A percentile compares a stretch with the other conserved stretches of the same genome.
Evolutionary conservation across 1,140 invertebrate species (phyloP).

Genomic region (Drosophila mayri): DNA sequence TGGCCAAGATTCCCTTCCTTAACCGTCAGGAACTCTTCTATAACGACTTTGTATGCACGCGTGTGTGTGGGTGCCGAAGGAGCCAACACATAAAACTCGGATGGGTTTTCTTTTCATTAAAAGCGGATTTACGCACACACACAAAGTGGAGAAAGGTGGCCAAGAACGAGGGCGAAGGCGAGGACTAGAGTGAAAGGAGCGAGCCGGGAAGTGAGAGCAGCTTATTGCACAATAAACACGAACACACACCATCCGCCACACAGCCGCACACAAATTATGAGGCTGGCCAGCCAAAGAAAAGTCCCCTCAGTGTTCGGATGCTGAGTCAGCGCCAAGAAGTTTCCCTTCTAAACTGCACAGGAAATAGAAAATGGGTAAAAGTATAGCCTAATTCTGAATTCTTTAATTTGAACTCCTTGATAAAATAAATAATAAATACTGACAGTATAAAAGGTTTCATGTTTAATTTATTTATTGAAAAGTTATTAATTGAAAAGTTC

Average conservation of each 20-base stretch:
- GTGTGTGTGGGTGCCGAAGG: constrained; percentile 23
- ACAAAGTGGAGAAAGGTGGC: constrained; percentile 47
- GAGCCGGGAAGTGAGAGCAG: constrained; percentile 50
- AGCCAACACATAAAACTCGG: constrained; percentile 59
- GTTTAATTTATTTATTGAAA: too few species aligned
- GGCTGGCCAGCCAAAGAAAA: constrained; percentile 47
- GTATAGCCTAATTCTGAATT: neutral
- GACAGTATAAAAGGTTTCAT: too few species aligned
- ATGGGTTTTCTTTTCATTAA: constrained; percentile 84
- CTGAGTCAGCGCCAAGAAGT: constrained; percentile 47
- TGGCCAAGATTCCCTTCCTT: constrained; percentile 47
- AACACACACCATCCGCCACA: constrained; percentile 43
- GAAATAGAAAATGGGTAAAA: neutral
- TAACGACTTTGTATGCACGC: constrained; percentile 45
- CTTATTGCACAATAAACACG: constrained; percentile 82
- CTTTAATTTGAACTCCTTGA: neutral
- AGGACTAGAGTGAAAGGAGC: constrained; percentile 1
- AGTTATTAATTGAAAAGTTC: too few species aligned
- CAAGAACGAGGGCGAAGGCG: constrained; percentile 2
- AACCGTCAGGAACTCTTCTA: constrained; percentile 40
- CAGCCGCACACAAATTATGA: constrained; percentile 56
- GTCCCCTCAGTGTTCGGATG: constrained; percentile 28
- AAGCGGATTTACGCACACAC: constrained; percentile 80
- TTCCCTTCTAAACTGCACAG: constrained; percentile 5
- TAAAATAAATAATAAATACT: neutral